Base-by-base conservation (phyloP, 2,797 vertebrate genomes). In the Acomys russatus region DNA sequence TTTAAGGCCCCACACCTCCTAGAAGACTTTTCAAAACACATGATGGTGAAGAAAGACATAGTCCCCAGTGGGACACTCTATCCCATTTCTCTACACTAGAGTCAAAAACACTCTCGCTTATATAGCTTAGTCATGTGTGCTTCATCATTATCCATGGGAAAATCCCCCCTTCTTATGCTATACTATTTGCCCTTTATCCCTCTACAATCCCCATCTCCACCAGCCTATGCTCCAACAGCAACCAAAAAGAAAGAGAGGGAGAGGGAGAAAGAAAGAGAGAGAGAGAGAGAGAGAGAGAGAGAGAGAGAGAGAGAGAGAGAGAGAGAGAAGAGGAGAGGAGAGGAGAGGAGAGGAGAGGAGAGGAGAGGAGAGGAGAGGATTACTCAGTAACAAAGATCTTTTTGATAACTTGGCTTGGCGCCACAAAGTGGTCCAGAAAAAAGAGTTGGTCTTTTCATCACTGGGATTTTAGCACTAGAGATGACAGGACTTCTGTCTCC, bases 401-500 rank as follows among this genome's bases (percentile, higher is more conserved):
- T 96, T 88, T 90, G 87, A 92, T 79, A 77, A 80, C 68, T 6
- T 12, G 54, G 8, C 76, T 73, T 78, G 11, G 54, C 79, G 61
- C 18, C 70, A 85, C 84, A 71, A 6, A 87, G 68, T 35, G 54
- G 54, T 59, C 76, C 4, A 38, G 68, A 56, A 88, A 61, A 74
- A 59, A 59, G 83, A 14, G 64, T 5, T 51, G 18, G 35, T 76
- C 77, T 86, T 90, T 74, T 90, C 49, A 90, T 71, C 38, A 4
- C 44, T 56, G 33, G 22, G 38, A 35, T 33, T 71, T 38, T 10
- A 71, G 95, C 6, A 28, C 44, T 0, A 12, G 35, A 89, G 15
- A 89, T n/a, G 86, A 54, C 51, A 91, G 95, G 83, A 95, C 94
- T 92, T 85, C 93, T 97, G 90, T 70, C 79, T 86, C 84, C 76